Evolutionary conservation across 2,113 vertebrate species (phyloP).

Genomic region (Rattus rattus): DNA sequence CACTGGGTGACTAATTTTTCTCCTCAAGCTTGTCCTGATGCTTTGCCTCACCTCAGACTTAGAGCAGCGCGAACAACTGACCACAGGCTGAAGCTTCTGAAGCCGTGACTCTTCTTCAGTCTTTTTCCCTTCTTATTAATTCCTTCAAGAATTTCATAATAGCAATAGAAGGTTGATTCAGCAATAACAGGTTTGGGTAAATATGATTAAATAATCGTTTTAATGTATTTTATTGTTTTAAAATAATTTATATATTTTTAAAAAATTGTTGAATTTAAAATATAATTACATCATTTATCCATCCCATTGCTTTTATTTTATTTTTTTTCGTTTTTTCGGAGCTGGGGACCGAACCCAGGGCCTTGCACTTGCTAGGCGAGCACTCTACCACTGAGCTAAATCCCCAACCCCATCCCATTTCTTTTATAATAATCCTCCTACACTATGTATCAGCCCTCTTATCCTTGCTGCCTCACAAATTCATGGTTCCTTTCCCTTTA

Average conservation of each 20-base stretch:
- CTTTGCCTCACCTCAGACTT: too few relatives aligned
- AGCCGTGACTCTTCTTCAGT: too few relatives aligned
- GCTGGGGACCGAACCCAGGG: too few relatives aligned
- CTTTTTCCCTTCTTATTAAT: too few relatives aligned
- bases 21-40: fast-evolving
- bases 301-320: too few relatives aligned
- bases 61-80: not conserved
- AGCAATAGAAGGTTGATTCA: not conserved
- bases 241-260: not conserved
- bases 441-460: not conserved
- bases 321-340: too few relatives aligned
- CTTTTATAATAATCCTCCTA: not conserved
- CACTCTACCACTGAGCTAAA: too few relatives aligned
- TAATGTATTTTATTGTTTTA: not conserved
- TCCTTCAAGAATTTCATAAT: not conserved
- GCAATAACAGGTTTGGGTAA: not conserved
- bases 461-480: not conserved
- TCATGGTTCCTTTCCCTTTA: not conserved
- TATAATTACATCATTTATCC: not conserved
- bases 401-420: too few relatives aligned
- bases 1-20: not conserved
- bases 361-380: too few relatives aligned
- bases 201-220: not conserved
- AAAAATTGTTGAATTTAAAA: not conserved
- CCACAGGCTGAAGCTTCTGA: too few relatives aligned